A percentile compares a stretch with the other conserved stretches of the same genome.
Conservation (phyloP, 1,140 invertebrate genomes). For the Matsumurasca onukii region DNA sequence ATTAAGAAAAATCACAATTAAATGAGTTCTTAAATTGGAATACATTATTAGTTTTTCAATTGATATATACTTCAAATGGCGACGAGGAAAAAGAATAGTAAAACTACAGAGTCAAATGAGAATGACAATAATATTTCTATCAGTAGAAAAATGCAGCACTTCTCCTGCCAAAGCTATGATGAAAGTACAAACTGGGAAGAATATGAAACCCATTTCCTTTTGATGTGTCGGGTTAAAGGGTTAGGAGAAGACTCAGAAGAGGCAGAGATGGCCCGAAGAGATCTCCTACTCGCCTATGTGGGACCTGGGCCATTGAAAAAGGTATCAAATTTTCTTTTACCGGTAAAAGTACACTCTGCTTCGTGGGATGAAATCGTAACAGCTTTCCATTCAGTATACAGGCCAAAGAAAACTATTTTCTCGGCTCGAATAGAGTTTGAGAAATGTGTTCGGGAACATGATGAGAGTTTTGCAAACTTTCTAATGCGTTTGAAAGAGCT, state of each 20-base stretch:
- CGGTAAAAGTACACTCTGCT: not conserved
- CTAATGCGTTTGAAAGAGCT: no score
- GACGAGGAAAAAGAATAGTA: no score
- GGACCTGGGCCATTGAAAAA: not conserved
- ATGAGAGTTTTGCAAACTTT: no score
- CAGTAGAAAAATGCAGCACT: no score
- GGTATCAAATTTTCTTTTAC: not conserved
- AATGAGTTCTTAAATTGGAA: no score
- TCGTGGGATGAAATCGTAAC: not conserved
- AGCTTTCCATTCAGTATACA: not conserved
- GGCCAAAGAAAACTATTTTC: not conserved
- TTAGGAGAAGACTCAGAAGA: not conserved
- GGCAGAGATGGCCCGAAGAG: not conserved
- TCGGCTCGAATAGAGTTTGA: not conserved
- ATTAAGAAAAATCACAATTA: no score
- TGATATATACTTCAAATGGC: no score
- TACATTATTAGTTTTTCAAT: no score
- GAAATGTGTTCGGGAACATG: not conserved
- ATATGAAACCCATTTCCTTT: not conserved
- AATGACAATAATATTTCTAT: no score
- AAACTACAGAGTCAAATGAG: no score
- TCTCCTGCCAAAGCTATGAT: not conserved
- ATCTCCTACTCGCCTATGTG: constrained; percentile 1
- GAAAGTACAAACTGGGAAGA: constrained; percentile 1
- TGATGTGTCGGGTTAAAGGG: not conserved